A percentile compares a stretch with the other conserved stretches of the same genome.
These are phyloP conservation scores for Ctenodactylus gundi DNA, from an alignment of 2,113 vertebrate species.

Conservation along the genomic window DNA sequence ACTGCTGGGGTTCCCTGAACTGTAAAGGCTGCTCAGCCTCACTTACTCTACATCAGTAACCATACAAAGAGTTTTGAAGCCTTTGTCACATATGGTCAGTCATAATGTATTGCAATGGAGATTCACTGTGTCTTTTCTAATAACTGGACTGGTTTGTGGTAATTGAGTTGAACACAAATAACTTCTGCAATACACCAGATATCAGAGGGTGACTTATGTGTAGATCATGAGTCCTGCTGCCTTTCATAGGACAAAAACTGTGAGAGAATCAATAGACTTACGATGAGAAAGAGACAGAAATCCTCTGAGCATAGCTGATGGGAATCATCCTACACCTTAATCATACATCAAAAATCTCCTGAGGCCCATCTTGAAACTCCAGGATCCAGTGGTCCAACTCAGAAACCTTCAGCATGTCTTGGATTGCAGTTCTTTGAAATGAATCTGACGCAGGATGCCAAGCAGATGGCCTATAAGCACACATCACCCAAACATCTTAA, in stretches of 20 bases:
- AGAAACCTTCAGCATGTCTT: neutral
- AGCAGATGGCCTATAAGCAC: neutral
- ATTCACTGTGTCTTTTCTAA: no score
- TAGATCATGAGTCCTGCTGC: neutral
- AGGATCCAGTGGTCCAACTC: neutral
- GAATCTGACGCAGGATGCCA: neutral
- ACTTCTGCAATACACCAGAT: neutral
- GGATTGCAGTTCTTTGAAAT: neutral
- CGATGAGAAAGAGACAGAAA: neutral
- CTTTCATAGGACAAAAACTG: neutral
- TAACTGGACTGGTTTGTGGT: neutral
- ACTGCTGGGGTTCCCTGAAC: neutral
- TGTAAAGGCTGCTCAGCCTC: neutral
- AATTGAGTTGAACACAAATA: no score
- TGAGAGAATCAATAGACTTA: neutral
- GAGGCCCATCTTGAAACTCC: neutral
- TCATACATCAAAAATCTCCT: neutral
- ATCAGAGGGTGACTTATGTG: neutral
- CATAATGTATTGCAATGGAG: no score
- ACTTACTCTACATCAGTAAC: neutral
- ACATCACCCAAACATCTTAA: neutral
- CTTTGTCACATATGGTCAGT: no score
- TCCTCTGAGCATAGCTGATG: neutral
- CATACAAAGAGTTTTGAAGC: neutral
- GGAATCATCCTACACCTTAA: neutral